Percentiles rank a stretch among this genome's conserved stretches.
phyloP scores from a whole-genome alignment of 2,113 vertebrate genomes.

The Peromyscus polionotus region DNA sequence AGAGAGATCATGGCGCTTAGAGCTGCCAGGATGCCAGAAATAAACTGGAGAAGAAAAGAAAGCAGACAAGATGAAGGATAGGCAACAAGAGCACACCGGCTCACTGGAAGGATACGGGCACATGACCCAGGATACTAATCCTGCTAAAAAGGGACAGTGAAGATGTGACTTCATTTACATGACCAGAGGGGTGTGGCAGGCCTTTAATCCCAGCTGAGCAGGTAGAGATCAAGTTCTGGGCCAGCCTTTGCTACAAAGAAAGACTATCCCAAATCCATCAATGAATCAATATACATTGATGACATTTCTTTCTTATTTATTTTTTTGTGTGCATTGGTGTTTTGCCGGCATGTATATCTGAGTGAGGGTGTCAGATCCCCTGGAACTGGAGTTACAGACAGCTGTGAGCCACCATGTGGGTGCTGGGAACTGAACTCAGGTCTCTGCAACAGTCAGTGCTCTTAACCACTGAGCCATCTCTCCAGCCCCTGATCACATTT shows the following conservation, averaged over 20 bases:
- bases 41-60: conserved; percentile 90
- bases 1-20: conserved; percentile 97
- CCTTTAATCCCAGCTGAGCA: not conserved
- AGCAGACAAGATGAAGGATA: conserved; percentile 35
- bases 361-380: not conserved
- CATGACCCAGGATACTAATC: not conserved
- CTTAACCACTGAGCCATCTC: not conserved
- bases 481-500: not conserved
- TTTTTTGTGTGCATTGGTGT: not conserved
- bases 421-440: not conserved
- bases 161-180: not conserved
- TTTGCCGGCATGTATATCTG: not conserved
- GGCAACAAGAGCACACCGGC: not conserved
- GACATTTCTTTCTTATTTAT: not conserved
- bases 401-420: not conserved
- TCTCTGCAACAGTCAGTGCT: not conserved
- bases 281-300: not conserved
- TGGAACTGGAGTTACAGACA: not conserved
- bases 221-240: not conserved
- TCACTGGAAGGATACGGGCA: not conserved
- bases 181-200: not conserved
- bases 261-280: not conserved
- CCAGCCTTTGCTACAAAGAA: not conserved
- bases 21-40: conserved; percentile 97
- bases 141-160: not conserved